Conservation (phyloP, 2,797 vertebrate species). For the Rhinoraja longicauda region DNA sequence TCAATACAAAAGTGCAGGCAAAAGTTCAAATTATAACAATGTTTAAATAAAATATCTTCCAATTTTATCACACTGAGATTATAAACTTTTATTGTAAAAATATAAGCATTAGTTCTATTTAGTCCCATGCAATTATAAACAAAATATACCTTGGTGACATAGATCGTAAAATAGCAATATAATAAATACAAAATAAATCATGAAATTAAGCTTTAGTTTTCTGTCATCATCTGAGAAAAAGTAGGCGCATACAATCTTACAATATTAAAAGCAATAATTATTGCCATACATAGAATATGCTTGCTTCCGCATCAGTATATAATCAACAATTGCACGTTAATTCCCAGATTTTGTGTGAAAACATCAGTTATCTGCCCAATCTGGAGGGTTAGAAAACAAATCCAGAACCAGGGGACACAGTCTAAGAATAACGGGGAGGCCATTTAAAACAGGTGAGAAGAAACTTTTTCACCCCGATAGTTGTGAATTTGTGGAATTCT, state of each 20-base stretch:
- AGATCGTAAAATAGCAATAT: neutral
- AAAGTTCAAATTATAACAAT: neutral
- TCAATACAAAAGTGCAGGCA: neutral
- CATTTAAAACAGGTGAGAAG: too few relatives aligned
- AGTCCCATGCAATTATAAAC: neutral
- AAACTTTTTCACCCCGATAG: too few relatives aligned
- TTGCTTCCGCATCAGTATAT: neutral
- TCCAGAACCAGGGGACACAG: too few relatives aligned
- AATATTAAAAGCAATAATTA: neutral
- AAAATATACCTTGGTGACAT: neutral
- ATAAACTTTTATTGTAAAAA: constrained; percentile 9
- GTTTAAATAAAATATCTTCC: neutral
- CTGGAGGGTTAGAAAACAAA: neutral
- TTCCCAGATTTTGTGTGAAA: neutral
- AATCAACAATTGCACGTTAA: neutral
- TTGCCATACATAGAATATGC: neutral
- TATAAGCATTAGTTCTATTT: neutral
- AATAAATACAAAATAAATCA: neutral
- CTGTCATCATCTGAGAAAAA: neutral
- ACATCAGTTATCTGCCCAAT: neutral
- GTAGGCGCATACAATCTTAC: too few relatives aligned
- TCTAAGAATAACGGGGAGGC: too few relatives aligned
- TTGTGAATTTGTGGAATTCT: too few relatives aligned
- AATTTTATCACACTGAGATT: neutral
- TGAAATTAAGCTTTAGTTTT: neutral